Evolutionary conservation across 2,113 vertebrate species (phyloP).

Genomic region (Nesogale talazaci): DNA sequence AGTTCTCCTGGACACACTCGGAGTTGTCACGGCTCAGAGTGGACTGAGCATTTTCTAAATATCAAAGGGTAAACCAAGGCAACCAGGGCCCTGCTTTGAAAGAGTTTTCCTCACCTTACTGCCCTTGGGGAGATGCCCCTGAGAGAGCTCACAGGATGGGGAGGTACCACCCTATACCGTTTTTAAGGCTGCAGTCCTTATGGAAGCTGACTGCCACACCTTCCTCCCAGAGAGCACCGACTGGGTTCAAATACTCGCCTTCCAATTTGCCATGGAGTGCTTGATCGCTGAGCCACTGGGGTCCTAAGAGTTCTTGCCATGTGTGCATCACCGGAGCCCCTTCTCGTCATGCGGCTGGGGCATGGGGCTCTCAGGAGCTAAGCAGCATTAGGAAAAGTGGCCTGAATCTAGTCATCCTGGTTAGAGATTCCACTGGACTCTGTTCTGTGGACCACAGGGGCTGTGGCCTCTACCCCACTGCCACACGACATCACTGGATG

Average conservation of each 20-base stretch:
- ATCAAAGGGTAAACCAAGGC: not conserved
- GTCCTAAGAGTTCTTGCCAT: not conserved
- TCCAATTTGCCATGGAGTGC: not conserved
- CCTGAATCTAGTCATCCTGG: not conserved
- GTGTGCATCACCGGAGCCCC: not conserved
- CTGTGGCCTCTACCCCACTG: not conserved
- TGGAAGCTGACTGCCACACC: not conserved
- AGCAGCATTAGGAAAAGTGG: not conserved
- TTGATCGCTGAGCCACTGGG: not conserved
- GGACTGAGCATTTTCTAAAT: not conserved
- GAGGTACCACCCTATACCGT: not conserved
- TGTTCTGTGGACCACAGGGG: not conserved
- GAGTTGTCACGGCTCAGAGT: not conserved
- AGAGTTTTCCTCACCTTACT: not conserved
- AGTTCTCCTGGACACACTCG: not conserved
- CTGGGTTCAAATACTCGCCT: too few species aligned
- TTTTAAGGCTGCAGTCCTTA: not conserved
- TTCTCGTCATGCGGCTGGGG: too few species aligned
- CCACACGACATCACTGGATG: not conserved
- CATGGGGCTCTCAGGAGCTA: not conserved
- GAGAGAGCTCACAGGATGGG: not conserved
- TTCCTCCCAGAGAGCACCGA: not conserved
- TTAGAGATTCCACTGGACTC: not conserved
- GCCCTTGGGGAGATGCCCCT: not conserved
- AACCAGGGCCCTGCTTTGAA: fast-evolving